phyloP scores from a whole-genome alignment of 2,113 vertebrate species.

The Megaceryle maxima region DNA sequence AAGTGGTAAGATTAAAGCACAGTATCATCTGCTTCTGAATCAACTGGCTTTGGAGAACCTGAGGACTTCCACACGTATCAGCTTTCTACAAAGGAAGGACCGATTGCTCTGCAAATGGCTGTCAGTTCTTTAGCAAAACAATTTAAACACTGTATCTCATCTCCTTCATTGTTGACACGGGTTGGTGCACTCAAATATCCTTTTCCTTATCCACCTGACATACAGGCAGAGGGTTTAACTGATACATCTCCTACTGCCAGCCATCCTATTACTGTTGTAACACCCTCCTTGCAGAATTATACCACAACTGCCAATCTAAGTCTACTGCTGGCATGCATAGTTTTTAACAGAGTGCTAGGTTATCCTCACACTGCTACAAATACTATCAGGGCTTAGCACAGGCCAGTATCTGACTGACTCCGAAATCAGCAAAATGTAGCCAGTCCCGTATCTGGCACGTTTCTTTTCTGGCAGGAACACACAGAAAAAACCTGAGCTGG shows the following conservation, averaged over 20 bases:
- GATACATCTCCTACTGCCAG: not conserved
- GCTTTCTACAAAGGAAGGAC: not conserved
- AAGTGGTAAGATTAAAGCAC: not conserved
- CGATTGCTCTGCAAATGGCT: not conserved
- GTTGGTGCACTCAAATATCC: not conserved
- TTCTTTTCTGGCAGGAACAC: not conserved
- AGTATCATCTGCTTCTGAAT: not conserved
- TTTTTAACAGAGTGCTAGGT: not conserved
- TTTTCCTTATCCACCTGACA: not conserved
- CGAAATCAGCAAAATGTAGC: not conserved
- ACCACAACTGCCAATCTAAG: not conserved
- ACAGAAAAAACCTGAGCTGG: not conserved
- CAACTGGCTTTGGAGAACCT: not conserved
- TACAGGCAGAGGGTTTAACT: not conserved
- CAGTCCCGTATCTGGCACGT: rapidly evolving
- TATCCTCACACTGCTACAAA: not conserved
- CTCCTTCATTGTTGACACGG: not conserved
- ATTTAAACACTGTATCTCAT: not conserved
- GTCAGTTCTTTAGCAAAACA: not conserved
- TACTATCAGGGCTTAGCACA: not conserved
- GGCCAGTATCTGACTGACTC: not conserved
- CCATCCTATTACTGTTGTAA: not conserved
- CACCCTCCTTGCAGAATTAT: not conserved
- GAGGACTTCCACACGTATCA: not conserved
- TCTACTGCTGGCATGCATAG: not conserved